Evolutionary conservation across 1,140 invertebrate genomes (phyloP).

Genomic region (Papilio xuthus): DNA sequence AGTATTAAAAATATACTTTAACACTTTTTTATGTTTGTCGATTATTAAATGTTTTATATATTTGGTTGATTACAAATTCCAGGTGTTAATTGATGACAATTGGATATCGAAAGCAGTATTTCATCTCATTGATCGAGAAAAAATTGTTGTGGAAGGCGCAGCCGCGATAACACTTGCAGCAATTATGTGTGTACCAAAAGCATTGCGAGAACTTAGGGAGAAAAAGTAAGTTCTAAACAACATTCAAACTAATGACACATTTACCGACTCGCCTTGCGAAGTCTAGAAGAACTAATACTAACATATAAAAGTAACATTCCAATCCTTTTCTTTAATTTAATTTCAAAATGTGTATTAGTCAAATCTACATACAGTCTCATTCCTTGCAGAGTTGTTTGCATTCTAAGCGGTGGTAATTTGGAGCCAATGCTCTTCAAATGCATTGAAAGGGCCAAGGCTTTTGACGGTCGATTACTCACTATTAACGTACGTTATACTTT

Average conservation of each 20-base stretch:
- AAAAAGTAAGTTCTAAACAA: constrained; percentile 81
- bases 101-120: constrained; percentile 85
- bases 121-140: constrained; percentile 85
- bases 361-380: constrained; percentile 22
- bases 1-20: too few species aligned
- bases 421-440: constrained; percentile 85
- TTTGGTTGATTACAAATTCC: background rate
- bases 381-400: constrained; percentile 83
- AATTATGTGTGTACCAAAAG: constrained; percentile 84
- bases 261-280: background rate
- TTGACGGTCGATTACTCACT: constrained; percentile 85
- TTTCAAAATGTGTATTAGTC: background rate
- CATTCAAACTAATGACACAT: background rate
- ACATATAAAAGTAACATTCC: too few species aligned
- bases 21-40: too few species aligned
- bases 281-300: too few species aligned
- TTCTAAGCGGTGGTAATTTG: constrained; percentile 87
- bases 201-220: constrained; percentile 83
- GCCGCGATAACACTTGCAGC: constrained; percentile 85
- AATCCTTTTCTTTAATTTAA: too few species aligned
- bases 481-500: constrained; percentile 81
- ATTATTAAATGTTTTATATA: too few species aligned
- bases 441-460: constrained; percentile 85
- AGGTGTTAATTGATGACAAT: constrained; percentile 78
- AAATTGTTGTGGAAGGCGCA: constrained; percentile 86